Percentiles rank a stretch among this genome's conserved stretches.
Evolutionary conservation across 1,140 invertebrate species (phyloP).

Genomic region (Drosophila ohnishii): DNA sequence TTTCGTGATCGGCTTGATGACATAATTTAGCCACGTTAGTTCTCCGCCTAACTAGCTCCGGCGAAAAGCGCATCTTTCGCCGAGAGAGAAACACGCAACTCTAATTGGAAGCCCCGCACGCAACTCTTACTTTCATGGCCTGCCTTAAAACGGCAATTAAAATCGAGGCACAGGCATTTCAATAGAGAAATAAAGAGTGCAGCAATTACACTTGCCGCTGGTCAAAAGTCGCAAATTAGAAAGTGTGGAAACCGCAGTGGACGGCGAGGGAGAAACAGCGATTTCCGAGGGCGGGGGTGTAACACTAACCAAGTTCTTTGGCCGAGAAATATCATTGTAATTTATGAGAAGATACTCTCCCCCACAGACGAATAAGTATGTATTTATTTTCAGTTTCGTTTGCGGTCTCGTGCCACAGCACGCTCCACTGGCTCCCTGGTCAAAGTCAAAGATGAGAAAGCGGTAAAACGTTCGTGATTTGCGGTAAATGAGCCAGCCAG

Average conservation of each 20-base stretch:
- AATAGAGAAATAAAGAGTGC: slow-evolving; percentile 29
- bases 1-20: slow-evolving; percentile 24
- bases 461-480: slow-evolving; percentile 57
- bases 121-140: slow-evolving; percentile 71
- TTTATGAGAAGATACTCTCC: slow-evolving; percentile 22
- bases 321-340: slow-evolving; percentile 47
- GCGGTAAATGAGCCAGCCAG: slow-evolving; percentile 44
- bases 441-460: slow-evolving; percentile 67
- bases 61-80: slow-evolving; percentile 8
- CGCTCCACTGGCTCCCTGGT: slow-evolving; percentile 49
- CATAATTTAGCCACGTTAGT: slow-evolving; percentile 23
- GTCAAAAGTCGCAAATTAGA: slow-evolving; percentile 62
- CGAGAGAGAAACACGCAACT: slow-evolving; percentile 48
- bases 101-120: slow-evolving; percentile 41
- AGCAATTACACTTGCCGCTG: slow-evolving; percentile 47
- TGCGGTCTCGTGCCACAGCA: slow-evolving; percentile 41
- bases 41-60: slow-evolving; percentile 5
- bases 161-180: slow-evolving; percentile 35
- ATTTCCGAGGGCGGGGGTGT: slow-evolving; percentile 11
- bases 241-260: slow-evolving; percentile 56
- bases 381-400: slow-evolving; percentile 54
- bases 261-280: slow-evolving; percentile 5
- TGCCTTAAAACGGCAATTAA: slow-evolving; percentile 58
- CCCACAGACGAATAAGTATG: slow-evolving; percentile 10
- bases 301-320: slow-evolving; percentile 49